These are phyloP conservation scores for Anguilla megastoma DNA, from an alignment of 2,797 vertebrate genomes.

Conservation along the genomic window DNA sequence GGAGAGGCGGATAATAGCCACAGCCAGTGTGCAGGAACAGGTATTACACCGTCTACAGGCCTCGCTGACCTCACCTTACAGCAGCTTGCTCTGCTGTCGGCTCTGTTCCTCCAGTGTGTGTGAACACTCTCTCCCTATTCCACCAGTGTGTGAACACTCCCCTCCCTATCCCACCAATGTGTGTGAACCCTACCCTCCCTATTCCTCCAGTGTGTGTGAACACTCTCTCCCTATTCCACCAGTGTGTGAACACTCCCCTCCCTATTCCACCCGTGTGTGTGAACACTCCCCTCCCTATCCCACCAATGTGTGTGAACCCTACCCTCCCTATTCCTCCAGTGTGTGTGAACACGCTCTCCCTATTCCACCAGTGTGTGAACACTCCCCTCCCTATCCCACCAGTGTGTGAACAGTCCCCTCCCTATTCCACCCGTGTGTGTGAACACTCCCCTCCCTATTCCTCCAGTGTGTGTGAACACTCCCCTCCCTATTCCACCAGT, in stretches of 20 bases:
- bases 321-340: too few species aligned
- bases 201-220: too few species aligned
- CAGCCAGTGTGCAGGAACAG: conserved; percentile 89
- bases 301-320: too few species aligned
- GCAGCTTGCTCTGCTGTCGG: neutral
- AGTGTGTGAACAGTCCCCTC: neutral
- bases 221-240: too few species aligned
- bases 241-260: neutral
- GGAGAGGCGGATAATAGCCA: conserved; percentile 87
- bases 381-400: neutral
- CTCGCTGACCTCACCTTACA: neutral
- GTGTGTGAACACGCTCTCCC: neutral
- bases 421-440: neutral
- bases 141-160: neutral
- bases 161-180: neutral
- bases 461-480: neutral
- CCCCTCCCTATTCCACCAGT: neutral
- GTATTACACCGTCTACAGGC: conserved; percentile 64
- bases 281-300: neutral
- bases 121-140: neutral
- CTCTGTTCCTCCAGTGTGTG: neutral
- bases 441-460: neutral
- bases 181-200: neutral
- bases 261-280: neutral
- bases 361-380: neutral